Base-by-base conservation (phyloP, 2,888 invertebrate species). In the Rhingia rostrata region DNA sequence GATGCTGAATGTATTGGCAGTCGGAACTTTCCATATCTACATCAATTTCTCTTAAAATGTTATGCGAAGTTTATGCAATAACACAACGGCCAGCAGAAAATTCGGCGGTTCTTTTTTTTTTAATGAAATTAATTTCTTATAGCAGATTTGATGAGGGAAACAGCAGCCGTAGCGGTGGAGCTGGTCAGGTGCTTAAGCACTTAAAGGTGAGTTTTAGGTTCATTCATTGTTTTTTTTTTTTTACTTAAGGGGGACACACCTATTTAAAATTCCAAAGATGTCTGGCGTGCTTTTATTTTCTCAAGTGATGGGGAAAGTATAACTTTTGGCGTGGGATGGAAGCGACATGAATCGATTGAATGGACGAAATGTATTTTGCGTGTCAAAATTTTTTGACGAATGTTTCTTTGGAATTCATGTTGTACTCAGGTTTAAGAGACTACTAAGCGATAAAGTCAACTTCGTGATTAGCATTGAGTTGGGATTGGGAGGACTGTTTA, bases 1-100 rank as follows among this genome's bases (percentile, higher is more conserved):
- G 63, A n/a, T 53, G 47, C 32, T 51, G 33, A 9, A 35, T 22
- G 35, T 43, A 60, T 58, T 35, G 63, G 32, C 45, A 12, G 12
- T 61, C 61, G 60, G 37, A 82, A 82, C 81, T 82, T 82, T 82
- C 81, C 81, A 82, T 70, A 79, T 64, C 37, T 51, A 64, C 64
- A 64, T 58, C 60, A 79, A 72, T 79, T 79, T 79, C 78, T 79
- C 78, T 51, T 35, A n/a, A 78, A 63, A 72, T 69, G 61, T 64
- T 72, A 72, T 72, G 72, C 51, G 43, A 72, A 79, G 72, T 64
- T 72, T 72, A 79, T 72, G 72, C 64, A 78, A 78, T 54, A 78
- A 78, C 61, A 47, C 9, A 14, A n/a, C 63, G 37, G 43, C n/a
- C 41, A 53, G 53, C n/a, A 51, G 45, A 54, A 64, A 47, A 70